phyloP scores from a whole-genome alignment of 2,888 invertebrate species.

The Xestoiulus laeticollis region DNA sequence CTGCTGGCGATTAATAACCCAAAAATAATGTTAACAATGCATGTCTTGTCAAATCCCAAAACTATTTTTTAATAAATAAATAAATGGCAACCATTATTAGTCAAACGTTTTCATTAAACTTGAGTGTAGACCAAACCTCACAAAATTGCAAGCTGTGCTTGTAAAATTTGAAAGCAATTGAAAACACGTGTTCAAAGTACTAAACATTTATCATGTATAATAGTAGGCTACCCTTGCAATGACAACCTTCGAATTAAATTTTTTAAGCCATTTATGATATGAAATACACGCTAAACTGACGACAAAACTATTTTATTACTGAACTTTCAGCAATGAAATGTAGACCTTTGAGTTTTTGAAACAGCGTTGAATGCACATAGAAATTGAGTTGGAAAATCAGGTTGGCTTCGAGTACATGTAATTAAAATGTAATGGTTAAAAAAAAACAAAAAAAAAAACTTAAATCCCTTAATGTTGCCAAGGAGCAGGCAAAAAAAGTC shows the following conservation, averaged over 20 bases:
- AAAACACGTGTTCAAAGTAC: background rate
- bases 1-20: too few relatives aligned
- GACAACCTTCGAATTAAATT: background rate
- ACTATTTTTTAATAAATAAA: background rate
- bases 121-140: too few relatives aligned
- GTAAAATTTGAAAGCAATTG: background rate
- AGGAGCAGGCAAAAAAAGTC: background rate
- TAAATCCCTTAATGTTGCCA: background rate
- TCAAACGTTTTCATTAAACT: too few relatives aligned
- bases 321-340: background rate
- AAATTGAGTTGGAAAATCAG: background rate
- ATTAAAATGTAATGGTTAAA: background rate
- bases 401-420: background rate
- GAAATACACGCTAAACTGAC: background rate
- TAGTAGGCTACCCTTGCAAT: background rate
- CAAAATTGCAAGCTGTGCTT: background rate
- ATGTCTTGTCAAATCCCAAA: too few relatives aligned
- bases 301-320: background rate
- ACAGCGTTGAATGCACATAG: background rate
- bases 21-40: too few relatives aligned
- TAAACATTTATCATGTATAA: background rate
- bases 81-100: too few relatives aligned
- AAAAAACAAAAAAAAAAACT: background rate
- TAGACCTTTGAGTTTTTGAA: background rate
- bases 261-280: background rate